Evolutionary conservation across 2,797 vertebrate species (phyloP), one percentile per base, ranked within the genome.

Genomic region (Pantherophis vulpinus): DNA sequence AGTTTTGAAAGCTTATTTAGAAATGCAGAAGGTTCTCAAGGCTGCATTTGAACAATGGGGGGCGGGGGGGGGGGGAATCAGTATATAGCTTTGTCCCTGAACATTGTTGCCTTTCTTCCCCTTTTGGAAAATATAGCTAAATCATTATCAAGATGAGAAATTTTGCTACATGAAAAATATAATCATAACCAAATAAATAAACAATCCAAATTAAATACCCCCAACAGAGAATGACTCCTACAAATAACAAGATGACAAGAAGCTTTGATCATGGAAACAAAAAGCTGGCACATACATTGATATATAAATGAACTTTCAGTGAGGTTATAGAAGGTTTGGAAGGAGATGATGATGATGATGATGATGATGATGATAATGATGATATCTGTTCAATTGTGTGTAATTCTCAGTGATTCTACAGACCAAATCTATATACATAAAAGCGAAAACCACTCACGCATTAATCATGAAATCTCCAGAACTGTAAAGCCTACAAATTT

Each of bases 81-180:
- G 54, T 47, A 63, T 18, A 42, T 16, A 58, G 70, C 60, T 96
- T 93, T 95, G 93, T 59, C 83, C 86, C 25, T 37, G 58, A 0
- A 92, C 66, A 83, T 37, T 16, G 6, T 18, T 93, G 54, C 27
- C 56, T 93, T 94, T 95, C 93, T 94, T 79, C 88, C 88, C 27
- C 56, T 83, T 61, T 86, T 54, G 89, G n/a, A 88, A 55, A 83
- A 83, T 25, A 70, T 32, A 83, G 27, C 42, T 59, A 5, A 23
- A 60, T 87, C 87, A 91, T 86, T 56, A 11, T 70, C 95, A 60
- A 6, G 94, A 91, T 89, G 89, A 95, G 88, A 95, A 91, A 23
- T 58, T 92, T 32, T 0, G 0, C 20, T 89, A 92, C 94, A 93
- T 93, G n/a, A 95, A 95, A 95, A 95, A 74, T 93, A 79, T 87